A percentile compares a stretch with the other conserved stretches of the same genome.
phyloP scores from a whole-genome alignment of 2,113 vertebrate species.

The Anhinga rufa region DNA sequence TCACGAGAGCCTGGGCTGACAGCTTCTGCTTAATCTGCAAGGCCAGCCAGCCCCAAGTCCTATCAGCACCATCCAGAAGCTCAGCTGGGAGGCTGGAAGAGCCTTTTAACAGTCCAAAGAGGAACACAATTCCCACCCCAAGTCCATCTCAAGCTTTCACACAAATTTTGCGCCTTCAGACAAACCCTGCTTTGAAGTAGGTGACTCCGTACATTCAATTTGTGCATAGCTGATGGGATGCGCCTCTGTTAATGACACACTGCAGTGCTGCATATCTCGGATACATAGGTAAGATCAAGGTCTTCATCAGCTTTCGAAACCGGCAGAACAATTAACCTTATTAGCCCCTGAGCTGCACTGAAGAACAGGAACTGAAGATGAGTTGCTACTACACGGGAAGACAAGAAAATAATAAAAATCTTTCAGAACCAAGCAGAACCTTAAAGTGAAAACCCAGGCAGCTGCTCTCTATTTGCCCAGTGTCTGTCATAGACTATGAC shows the following conservation, averaged over 20 bases:
- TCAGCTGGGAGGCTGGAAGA: background rate
- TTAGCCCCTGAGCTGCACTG: background rate
- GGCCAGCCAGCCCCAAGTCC: background rate
- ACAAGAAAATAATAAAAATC: background rate
- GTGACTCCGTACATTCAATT: background rate
- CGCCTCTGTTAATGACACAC: background rate
- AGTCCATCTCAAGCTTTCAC: background rate
- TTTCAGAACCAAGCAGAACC: background rate
- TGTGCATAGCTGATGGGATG: background rate
- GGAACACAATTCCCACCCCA: background rate
- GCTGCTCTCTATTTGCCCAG: background rate
- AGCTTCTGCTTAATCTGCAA: background rate
- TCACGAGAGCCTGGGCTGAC: background rate
- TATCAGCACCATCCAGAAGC: conserved; percentile 41
- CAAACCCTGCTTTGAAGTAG: background rate
- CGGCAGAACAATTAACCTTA: conserved; percentile 3
- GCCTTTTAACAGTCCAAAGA: background rate
- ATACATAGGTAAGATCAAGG: background rate
- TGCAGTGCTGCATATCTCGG: background rate
- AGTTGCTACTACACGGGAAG: background rate
- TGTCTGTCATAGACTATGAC: background rate
- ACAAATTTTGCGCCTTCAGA: background rate
- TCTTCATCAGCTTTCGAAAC: background rate
- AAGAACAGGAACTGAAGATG: background rate
- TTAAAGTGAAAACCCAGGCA: background rate